A percentile compares a stretch with the other conserved stretches of the same genome.
These are phyloP conservation scores for Stegostoma tigrinum DNA, from an alignment of 2,113 vertebrate species.

Conservation along the genomic window DNA sequence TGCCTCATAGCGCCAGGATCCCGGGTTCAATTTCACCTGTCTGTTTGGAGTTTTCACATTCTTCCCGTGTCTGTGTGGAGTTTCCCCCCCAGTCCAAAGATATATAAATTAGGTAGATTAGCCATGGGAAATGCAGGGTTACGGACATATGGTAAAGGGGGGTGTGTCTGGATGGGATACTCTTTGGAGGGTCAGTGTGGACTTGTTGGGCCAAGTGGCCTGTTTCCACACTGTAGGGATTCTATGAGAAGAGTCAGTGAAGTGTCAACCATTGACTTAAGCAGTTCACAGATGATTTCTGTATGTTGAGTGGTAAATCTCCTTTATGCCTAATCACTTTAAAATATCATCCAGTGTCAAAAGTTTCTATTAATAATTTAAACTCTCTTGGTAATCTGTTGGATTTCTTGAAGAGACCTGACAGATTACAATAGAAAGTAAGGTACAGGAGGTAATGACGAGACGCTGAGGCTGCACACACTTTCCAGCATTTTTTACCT, in stretches of 20 bases:
- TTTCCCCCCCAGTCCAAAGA: no score
- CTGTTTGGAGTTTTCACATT: no score
- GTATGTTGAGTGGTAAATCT: not conserved
- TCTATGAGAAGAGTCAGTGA: not conserved
- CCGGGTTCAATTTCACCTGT: no score
- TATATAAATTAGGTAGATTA: no score
- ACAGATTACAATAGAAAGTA: conserved; percentile 8
- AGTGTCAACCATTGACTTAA: not conserved
- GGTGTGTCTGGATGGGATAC: no score
- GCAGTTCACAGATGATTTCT: not conserved
- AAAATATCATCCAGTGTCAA: not conserved
- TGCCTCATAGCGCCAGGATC: no score
- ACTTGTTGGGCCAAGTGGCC: no score
- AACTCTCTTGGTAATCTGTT: not conserved
- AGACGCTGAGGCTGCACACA: not conserved
- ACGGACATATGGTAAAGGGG: no score
- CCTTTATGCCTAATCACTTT: not conserved
- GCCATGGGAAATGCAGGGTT: no score
- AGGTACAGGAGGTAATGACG: not conserved
- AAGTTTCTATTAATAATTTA: not conserved
- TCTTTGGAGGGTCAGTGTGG: no score
- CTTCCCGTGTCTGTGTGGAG: no score
- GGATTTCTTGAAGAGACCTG: not conserved
- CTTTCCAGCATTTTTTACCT: not conserved
- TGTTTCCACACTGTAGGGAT: no score